phyloP scores from a whole-genome alignment of 2,888 invertebrate genomes.

The Laspeyria flexula region DNA sequence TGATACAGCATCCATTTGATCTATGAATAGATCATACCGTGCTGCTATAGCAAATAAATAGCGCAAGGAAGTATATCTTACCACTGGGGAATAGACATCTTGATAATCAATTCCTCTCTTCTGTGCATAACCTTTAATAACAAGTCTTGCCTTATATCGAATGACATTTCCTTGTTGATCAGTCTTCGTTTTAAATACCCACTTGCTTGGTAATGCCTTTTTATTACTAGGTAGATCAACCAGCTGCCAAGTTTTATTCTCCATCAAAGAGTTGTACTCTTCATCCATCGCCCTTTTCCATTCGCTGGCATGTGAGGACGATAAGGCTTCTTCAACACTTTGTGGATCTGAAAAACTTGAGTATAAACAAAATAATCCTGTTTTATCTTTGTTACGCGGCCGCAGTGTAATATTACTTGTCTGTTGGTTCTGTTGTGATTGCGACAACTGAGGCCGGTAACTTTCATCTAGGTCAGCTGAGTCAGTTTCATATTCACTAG shows the following conservation, averaged over 20 bases:
- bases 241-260: conserved; percentile 14
- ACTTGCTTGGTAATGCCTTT: conserved; percentile 15
- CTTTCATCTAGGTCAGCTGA: too few species aligned
- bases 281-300: conserved; percentile 11
- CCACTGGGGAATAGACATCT: conserved; percentile 30
- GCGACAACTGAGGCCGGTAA: too few species aligned
- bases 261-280: conserved; percentile 7
- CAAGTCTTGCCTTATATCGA: conserved; percentile 26
- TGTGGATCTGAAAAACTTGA: too few species aligned
- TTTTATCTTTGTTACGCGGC: too few species aligned
- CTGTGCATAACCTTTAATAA: conserved; percentile 19
- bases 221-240: conserved; percentile 10
- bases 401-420: too few species aligned
- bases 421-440: too few species aligned
- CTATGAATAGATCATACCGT: conserved; percentile 27
- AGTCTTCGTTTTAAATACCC: conserved; percentile 16
- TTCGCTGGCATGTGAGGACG: neutral
- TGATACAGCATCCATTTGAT: conserved; percentile 36
- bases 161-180: conserved; percentile 17
- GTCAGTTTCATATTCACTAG: too few species aligned
- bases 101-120: conserved; percentile 30
- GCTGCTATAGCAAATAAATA: conserved; percentile 32
- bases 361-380: too few species aligned
- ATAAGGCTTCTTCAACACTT: conserved; percentile 1
- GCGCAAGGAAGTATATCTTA: conserved; percentile 9